Evolutionary conservation across 2,113 vertebrate genomes (phyloP), one percentile per base, ranked within the genome.

Genomic region (Ammodramus savannarum): DNA sequence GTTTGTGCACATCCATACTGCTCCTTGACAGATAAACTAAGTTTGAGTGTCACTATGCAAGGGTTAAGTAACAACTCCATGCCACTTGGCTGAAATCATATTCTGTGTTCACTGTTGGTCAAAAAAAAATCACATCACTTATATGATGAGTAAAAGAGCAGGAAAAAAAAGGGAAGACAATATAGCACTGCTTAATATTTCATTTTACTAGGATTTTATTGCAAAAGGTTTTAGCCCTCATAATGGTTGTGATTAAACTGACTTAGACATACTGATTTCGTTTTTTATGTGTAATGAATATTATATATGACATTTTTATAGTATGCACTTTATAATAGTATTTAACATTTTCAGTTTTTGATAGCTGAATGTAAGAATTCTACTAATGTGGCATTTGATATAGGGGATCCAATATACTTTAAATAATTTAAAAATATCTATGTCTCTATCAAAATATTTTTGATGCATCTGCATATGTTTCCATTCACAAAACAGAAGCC

Each of bases 211-310:
- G 93, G 95, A 95, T 96, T 98, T 97, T 97, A 97, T 91, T 90
- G 91, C 92, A 96, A 97, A 96, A 97, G 96, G 76, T 97, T 97
- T 97, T 95, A 96, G 91, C 79, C 89, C 80, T 94, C 91, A 90
- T 97, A 98, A 98, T 96, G 95, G 95, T 95, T 94, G 96, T 62
- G 89, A 97, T 97, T 97, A 97, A 97, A 97, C 83, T 96, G 97
- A 97, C 93, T 97, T 94, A 96, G 95, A 94, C 95, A 97, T 96
- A 96, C 96, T 96, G 95, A 98, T 97, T 97, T 96, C 96, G 97
- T 98, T 97, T 92, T 97, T 98, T 96, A 97, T 97, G 96, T 96
- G 85, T 97, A 97, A 97, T 97, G 97, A 98, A 97, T 98, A 98
- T 97, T 97, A 96, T 96, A 97, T 95, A 96, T 96, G 96, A 97